Evolutionary conservation across 2,113 vertebrate species (phyloP), one percentile per base, ranked within the genome.

Genomic region (Hepsetus odoe): DNA sequence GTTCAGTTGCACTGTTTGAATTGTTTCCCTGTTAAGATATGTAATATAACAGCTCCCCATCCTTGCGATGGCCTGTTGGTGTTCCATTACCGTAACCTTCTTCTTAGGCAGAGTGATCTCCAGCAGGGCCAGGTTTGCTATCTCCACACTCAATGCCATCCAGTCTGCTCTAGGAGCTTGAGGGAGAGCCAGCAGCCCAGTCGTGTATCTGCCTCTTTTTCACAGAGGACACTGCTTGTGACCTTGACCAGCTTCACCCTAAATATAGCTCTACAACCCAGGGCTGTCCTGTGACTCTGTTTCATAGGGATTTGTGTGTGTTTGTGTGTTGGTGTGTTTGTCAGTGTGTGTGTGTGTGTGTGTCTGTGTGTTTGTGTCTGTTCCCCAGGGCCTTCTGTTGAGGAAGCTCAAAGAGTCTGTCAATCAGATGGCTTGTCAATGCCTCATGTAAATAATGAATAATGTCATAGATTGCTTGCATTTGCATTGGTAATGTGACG

Each of bases 401-500:
- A 38, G 53, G 75, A 74, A 30, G 46, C 30, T 10, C 26, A 64
- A 69, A 69, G 2, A 26, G 44, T 73, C 77, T 42, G 8, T 69
- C 77, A 80, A 33, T 80, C 73, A 59, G 68, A 32, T 4, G 38
- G 14, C 65, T 55, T 22, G 62, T 77, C 69, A 55, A 9, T 55
- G 73, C 9, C 24, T 62, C 62, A 32, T 64, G 61, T 76, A 68
- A 76, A 77, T 80, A 76, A 76, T 80, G 66, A 79, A 53, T 83
- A 80, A 76, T 72, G 73, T 20, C 55, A 18, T 24, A 38, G 55
- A 33, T 53, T 40, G 4, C 75, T 12, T 64, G 61, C 51, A 80
- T 80, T 80, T 77, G 77, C 68, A 76, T 80, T 77, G 73, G 40
- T 72, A 80, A 80, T 80, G 62, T 77, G 70, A 81, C 74, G 77